Evolutionary conservation across 2,797 vertebrate genomes (phyloP).

Genomic region (Arrhamphus sclerolepis): DNA sequence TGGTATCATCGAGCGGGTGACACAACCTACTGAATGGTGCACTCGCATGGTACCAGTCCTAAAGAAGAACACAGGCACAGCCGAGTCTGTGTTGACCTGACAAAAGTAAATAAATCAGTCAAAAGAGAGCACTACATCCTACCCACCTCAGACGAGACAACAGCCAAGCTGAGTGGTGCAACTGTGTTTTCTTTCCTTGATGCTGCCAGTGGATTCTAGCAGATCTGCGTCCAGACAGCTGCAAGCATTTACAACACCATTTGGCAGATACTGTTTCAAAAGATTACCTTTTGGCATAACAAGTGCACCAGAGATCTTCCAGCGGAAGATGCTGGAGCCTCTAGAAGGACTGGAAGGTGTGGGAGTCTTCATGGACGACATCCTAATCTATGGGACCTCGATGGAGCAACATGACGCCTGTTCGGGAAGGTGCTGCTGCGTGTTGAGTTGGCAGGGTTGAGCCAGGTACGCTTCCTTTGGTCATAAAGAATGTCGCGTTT

Average conservation of each 20-base stretch:
- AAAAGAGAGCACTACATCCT: slow-evolving; percentile 1
- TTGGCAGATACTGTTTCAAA: neutral
- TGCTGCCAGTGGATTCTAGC: neutral
- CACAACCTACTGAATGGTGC: slow-evolving; percentile 1
- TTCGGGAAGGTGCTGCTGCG: too few relatives aligned
- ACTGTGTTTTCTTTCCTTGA: neutral
- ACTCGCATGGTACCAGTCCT: neutral
- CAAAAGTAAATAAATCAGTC: neutral
- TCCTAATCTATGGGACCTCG: neutral
- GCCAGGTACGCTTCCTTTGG: too few relatives aligned
- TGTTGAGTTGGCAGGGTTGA: too few relatives aligned
- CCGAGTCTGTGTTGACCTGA: neutral
- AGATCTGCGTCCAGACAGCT: neutral
- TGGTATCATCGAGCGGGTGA: neutral
- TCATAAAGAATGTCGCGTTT: too few relatives aligned
- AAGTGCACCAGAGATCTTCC: too few relatives aligned
- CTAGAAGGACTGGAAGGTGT: neutral
- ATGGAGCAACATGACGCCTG: too few relatives aligned
- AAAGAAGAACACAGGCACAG: neutral
- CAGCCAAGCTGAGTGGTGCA: neutral
- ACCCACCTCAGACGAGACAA: neutral
- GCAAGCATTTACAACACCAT: neutral
- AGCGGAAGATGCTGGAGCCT: too few relatives aligned
- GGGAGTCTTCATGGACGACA: neutral
- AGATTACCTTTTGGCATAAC: too few relatives aligned